Conservation (phyloP, 2,797 vertebrate genomes). For the Graptemys geographica region DNA sequence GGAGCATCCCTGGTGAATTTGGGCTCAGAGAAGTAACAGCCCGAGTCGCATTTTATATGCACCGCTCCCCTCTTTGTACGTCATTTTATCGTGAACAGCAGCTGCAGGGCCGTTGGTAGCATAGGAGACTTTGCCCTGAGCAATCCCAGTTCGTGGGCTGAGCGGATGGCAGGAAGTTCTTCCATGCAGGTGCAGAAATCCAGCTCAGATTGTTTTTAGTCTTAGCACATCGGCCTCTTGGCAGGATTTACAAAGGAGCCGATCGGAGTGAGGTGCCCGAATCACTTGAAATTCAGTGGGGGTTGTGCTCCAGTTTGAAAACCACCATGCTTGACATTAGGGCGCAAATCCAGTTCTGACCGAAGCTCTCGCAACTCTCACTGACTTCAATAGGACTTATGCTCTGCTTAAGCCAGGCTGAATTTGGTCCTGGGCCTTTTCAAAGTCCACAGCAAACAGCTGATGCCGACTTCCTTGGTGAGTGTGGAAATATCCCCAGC, state of each 20-base stretch:
- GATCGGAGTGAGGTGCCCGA: background rate
- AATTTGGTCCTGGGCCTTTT: background rate
- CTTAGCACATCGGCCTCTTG: background rate
- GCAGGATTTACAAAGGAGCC: background rate
- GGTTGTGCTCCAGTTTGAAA: background rate
- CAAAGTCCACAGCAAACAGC: background rate
- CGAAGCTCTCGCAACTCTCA: background rate
- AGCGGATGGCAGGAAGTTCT: background rate
- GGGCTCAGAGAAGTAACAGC: background rate
- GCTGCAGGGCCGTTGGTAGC: background rate
- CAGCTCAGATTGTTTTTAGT: background rate
- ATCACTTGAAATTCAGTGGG: background rate
- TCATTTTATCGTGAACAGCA: background rate
- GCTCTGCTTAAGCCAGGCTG: background rate
- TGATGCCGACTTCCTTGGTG: background rate
- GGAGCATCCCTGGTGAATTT: background rate
- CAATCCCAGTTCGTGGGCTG: background rate
- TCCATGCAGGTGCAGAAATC: background rate
- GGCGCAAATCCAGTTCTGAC: background rate
- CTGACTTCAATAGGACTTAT: background rate
- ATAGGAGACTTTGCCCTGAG: background rate
- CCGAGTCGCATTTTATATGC: background rate
- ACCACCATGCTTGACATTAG: background rate
- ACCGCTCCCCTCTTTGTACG: background rate
- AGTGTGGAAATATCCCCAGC: background rate